Evolutionary conservation across 64 coral and sea anemone species (phyloP).

Genomic region (Platygyra sinensis): DNA sequence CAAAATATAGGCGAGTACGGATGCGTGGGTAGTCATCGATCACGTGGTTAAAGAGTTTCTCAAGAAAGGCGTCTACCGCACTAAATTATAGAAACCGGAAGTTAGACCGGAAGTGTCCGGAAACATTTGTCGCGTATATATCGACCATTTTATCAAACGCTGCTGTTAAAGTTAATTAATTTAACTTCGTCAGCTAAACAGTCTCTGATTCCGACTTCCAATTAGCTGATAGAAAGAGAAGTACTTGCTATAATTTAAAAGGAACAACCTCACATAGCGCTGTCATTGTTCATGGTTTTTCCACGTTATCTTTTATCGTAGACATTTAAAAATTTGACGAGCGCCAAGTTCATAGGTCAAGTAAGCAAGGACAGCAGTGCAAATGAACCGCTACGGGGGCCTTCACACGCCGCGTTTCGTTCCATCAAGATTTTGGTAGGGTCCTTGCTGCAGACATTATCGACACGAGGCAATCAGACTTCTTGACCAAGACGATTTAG

Average conservation of each 20-base stretch:
- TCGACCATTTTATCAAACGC: not conserved
- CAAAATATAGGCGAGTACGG: slow-evolving; percentile 19
- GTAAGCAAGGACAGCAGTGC: not conserved
- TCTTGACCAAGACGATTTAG: not conserved
- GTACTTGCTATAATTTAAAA: not conserved
- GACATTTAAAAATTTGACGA: not conserved
- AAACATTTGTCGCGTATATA: not conserved
- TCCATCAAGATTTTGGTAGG: too few species aligned
- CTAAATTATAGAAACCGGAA: slow-evolving; percentile 11
- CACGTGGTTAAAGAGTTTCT: slow-evolving; percentile 25
- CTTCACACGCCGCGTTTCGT: too few species aligned
- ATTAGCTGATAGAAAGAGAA: not conserved
- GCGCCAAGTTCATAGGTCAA: not conserved
- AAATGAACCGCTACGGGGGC: too few species aligned
- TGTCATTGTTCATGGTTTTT: not conserved
- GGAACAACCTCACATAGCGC: not conserved
- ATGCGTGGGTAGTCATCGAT: slow-evolving; percentile 41
- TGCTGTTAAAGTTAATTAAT: too few species aligned
- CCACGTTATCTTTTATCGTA: not conserved
- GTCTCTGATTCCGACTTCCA: too few species aligned
- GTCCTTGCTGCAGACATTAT: too few species aligned
- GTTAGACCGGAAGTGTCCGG: slow-evolving; percentile 3
- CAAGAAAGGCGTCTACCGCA: not conserved
- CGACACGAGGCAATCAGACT: too few species aligned
- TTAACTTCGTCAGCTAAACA: not conserved